phyloP scores from a whole-genome alignment of 2,113 vertebrate genomes.

The Phylloscopus trochilus region DNA sequence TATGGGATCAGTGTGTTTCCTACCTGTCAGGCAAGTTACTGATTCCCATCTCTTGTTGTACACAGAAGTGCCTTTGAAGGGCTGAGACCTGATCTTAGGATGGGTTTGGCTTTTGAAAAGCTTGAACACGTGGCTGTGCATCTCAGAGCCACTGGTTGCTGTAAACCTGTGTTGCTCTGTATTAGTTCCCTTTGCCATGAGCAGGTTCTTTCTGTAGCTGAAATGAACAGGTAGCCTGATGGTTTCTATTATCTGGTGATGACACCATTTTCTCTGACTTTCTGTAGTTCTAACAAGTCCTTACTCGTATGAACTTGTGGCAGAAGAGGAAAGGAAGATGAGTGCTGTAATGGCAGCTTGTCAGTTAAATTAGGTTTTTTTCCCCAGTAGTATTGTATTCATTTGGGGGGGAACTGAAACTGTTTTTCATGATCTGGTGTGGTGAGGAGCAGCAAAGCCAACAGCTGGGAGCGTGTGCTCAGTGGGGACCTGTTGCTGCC shows the following conservation, averaged over 20 bases:
- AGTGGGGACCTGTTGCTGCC: constrained; percentile 4
- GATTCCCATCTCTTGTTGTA: neutral
- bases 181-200: neutral
- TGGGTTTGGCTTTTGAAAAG: neutral
- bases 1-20: neutral
- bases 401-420: neutral
- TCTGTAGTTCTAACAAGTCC: neutral
- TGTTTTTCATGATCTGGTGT: neutral
- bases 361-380: neutral
- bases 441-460: neutral
- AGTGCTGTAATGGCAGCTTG: neutral
- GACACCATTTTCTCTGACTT: neutral
- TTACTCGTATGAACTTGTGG: neutral
- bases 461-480: constrained; percentile 7
- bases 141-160: neutral
- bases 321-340: neutral
- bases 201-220: neutral
- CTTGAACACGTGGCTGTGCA: neutral
- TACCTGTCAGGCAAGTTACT: neutral
- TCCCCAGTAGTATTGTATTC: neutral
- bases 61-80: neutral
- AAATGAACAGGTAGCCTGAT: neutral
- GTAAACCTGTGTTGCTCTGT: neutral
- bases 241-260: neutral
- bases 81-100: neutral